phyloP scores from a whole-genome alignment of 2,797 vertebrate genomes.

The Hapalemur alaotrensis region DNA sequence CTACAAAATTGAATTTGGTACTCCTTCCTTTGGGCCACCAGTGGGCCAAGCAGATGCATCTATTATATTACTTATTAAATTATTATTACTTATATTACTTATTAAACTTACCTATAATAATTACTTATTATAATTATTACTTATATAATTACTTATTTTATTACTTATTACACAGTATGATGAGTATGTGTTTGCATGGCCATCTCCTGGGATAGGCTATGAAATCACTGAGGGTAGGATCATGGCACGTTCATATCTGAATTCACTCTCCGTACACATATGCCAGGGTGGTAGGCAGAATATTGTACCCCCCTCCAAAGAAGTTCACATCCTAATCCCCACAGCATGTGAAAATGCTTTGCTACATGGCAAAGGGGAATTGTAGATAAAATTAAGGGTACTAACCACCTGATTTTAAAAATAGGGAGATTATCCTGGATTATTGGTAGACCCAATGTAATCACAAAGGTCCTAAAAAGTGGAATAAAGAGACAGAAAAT shows the following conservation, averaged over 20 bases:
- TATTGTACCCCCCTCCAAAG: not conserved
- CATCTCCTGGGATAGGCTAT: not conserved
- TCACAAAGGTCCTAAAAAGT: not conserved
- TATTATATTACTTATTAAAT: not conserved
- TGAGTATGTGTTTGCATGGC: not conserved
- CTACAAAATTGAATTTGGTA: not conserved
- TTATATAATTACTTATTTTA: not conserved
- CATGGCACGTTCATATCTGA: not conserved
- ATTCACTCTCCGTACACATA: not conserved
- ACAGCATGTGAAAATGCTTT: not conserved
- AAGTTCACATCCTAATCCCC: not conserved
- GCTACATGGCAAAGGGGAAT: not conserved
- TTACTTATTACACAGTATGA: not conserved
- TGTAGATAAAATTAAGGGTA: not conserved
- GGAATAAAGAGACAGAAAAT: not conserved
- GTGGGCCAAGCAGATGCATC: not conserved
- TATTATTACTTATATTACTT: too few species aligned
- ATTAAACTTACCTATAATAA: too few species aligned
- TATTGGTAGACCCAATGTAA: not conserved
- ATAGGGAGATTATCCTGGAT: not conserved
- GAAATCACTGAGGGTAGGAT: not conserved
- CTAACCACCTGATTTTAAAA: not conserved
- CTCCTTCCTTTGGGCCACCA: not conserved
- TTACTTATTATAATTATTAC: too few species aligned
- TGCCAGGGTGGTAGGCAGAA: not conserved